phyloP scores from a whole-genome alignment of 2,797 vertebrate genomes.

The Sphaeramia orbicularis region DNA sequence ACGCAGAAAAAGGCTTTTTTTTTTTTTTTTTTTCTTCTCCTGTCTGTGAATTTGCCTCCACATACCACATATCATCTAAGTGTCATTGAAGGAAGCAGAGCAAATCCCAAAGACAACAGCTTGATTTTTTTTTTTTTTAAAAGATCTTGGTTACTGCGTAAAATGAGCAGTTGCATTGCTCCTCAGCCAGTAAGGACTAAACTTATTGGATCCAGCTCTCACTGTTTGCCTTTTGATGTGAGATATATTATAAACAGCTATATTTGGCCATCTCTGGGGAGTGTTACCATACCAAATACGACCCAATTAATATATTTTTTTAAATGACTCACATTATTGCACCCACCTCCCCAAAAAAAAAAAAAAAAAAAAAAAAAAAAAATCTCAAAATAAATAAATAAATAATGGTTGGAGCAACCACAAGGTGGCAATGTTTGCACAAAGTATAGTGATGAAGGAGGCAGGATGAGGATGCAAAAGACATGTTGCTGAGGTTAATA shows the following conservation, averaged over 20 bases:
- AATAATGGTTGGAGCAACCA: conserved; percentile 79
- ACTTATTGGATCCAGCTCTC: conserved; percentile 24
- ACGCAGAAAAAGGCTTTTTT: conserved; percentile 30
- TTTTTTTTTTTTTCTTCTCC: not conserved
- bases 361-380: conserved; percentile 27
- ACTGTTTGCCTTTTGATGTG: conserved; percentile 24
- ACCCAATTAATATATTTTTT: conserved; percentile 68
- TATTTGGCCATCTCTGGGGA: conserved; percentile 45
- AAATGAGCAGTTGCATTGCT: conserved; percentile 55
- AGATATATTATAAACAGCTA: conserved; percentile 37
- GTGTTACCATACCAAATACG: conserved; percentile 51
- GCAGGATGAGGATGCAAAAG: conserved; percentile 68
- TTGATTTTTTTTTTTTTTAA: conserved; percentile 26
- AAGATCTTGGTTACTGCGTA: conserved; percentile 55
- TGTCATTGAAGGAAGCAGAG: conserved; percentile 40
- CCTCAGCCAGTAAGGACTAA: conserved; percentile 31
- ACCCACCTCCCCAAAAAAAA: conserved; percentile 10
- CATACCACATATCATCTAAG: conserved; percentile 2
- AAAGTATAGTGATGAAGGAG: conserved; percentile 87
- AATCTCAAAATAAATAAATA: conserved; percentile 59
- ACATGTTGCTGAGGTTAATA: conserved; percentile 72
- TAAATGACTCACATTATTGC: conserved; percentile 76
- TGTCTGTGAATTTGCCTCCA: conserved; percentile 21
- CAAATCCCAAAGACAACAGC: conserved; percentile 34
- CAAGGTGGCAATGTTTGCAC: conserved; percentile 98